phyloP scores from a whole-genome alignment of 1,140 invertebrate species.

The Panagrolaimus sp. region DNA sequence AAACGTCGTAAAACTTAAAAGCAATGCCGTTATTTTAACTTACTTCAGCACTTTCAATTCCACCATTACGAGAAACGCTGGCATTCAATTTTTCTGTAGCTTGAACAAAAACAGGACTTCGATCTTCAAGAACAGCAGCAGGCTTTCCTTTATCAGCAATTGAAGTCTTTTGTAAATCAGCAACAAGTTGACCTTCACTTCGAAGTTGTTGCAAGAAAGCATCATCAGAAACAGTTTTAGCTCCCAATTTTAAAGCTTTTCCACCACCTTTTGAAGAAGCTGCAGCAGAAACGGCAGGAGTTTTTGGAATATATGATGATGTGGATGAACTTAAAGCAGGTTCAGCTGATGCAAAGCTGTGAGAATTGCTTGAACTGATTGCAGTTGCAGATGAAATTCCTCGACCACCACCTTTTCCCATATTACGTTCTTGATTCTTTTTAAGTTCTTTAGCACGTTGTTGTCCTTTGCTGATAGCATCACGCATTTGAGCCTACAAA shows the following conservation, averaged over 20 bases:
- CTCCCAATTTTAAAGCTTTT: conserved; percentile 85
- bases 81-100: conserved; percentile 77
- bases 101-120: conserved; percentile 59
- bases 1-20: too few relatives aligned
- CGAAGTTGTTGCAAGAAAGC: conserved; percentile 93
- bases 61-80: conserved; percentile 85
- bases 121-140: conserved; percentile 15
- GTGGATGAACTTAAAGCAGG: conserved; percentile 13
- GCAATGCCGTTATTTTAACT: too few relatives aligned
- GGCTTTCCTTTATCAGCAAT: background rate
- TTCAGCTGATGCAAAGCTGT: conserved; percentile 27
- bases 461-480: conserved; percentile 92
- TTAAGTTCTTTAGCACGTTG: conserved; percentile 86
- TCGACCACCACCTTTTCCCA: conserved; percentile 21
- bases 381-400: conserved; percentile 23
- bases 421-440: conserved; percentile 68
- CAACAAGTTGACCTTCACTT: conserved; percentile 78
- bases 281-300: conserved; percentile 22
- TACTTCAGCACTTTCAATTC: conserved; percentile 74
- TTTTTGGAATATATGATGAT: conserved; percentile 43
- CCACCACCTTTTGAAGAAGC: conserved; percentile 54
- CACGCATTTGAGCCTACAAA: conserved; percentile 83
- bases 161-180: conserved; percentile 1
- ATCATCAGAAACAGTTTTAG: conserved; percentile 81
- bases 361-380: conserved; percentile 34